A percentile compares a stretch with the other conserved stretches of the same genome.
Conservation (phyloP, 2,797 vertebrate species). For the Atherinosoma microstoma region DNA sequence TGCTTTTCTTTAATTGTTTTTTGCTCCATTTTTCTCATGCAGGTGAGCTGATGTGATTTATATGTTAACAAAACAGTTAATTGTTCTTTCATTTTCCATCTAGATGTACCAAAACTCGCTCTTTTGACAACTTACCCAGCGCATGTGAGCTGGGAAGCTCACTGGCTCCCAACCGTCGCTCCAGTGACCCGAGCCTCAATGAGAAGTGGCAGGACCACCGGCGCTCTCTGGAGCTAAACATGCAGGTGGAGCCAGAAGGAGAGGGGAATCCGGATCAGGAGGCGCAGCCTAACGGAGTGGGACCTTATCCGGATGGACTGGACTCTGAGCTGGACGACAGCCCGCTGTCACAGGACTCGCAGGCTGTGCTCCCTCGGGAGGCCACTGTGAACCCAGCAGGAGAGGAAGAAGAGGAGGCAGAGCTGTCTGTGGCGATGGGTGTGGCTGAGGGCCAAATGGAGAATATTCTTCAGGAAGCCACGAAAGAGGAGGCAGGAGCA, state of each 20-base stretch:
- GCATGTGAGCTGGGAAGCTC: conserved; percentile 89
- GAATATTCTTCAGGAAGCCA: conserved; percentile 96
- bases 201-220: conserved; percentile 98
- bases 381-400: neutral
- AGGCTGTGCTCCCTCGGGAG: conserved; percentile 16
- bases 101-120: conserved; percentile 96
- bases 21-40: conserved; percentile 16
- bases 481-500: conserved; percentile 86
- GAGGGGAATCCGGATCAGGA: conserved; percentile 72
- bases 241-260: conserved; percentile 83
- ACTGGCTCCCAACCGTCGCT: conserved; percentile 88
- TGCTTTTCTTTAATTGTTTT: conserved; percentile 12
- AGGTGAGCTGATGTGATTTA: conserved; percentile 14
- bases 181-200: conserved; percentile 96
- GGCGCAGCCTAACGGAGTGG: conserved; percentile 67
- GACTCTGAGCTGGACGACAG: conserved; percentile 73
- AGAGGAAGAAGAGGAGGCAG: conserved; percentile 76
- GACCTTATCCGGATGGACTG: conserved; percentile 61
- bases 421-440: conserved; percentile 90
- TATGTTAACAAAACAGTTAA: conserved; percentile 7
- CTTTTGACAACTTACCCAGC: conserved; percentile 95
- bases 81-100: conserved; percentile 23
- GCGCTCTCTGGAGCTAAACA: conserved; percentile 92
- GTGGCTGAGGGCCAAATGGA: conserved; percentile 94
- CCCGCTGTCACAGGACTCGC: conserved; percentile 58